Evolutionary conservation across 2,888 invertebrate species (phyloP).

Genomic region (Xestia c-nigrum): DNA sequence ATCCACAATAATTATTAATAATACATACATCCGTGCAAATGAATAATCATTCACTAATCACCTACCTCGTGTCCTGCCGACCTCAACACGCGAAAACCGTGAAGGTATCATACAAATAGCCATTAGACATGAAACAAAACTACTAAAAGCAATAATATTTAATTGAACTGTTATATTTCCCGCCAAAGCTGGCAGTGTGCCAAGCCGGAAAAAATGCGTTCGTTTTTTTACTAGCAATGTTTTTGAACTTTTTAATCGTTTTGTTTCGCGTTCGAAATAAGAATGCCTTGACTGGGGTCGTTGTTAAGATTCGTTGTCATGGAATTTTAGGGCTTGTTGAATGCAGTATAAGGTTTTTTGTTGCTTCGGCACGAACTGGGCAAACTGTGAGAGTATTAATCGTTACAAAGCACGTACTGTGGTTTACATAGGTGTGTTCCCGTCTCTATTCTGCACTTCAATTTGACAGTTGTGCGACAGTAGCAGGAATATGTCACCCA

Average conservation of each 20-base stretch:
- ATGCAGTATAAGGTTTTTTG: neutral
- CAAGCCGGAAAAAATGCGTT: constrained; percentile 48
- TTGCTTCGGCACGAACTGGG: neutral
- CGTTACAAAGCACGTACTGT: neutral
- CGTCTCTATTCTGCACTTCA: neutral
- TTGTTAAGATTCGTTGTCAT: constrained; percentile 8
- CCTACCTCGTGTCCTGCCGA: constrained; percentile 6
- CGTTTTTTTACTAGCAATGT: constrained; percentile 35
- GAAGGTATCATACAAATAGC: constrained; percentile 40
- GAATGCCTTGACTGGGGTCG: constrained; percentile 30
- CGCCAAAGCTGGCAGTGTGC: constrained; percentile 44
- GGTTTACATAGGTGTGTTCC: neutral
- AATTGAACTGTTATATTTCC: constrained; percentile 50
- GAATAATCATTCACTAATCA: neutral
- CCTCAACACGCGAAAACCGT: constrained; percentile 32
- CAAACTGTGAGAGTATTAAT: neutral
- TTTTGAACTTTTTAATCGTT: constrained; percentile 50
- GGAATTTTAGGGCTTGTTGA: constrained; percentile 10
- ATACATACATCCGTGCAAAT: neutral
- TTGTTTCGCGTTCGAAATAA: constrained; percentile 32
- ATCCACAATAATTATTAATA: neutral
- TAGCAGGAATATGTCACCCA: neutral
- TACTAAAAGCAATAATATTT: constrained; percentile 32
- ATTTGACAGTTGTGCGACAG: neutral
- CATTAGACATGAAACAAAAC: constrained; percentile 35